Base-by-base conservation (phyloP, 2,797 vertebrate genomes). In the Xyrichtys novacula region DNA sequence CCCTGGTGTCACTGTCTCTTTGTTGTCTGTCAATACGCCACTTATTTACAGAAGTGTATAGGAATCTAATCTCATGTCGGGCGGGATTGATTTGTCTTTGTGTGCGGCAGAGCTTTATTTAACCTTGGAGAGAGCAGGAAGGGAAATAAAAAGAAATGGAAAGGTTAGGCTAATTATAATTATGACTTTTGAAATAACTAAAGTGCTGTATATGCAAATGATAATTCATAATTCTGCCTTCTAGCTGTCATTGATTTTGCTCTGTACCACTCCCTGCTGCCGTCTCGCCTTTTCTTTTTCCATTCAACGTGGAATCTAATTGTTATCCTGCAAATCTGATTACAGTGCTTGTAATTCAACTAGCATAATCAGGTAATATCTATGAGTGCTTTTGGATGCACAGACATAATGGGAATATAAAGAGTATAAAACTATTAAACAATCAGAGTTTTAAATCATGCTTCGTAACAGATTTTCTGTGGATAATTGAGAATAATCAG, bases 21-120 rank as follows among this genome's bases (percentile, higher is more conserved):
- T 36, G 52, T 50, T 59, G 43, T 60, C 46, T 15, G 14, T 76
- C 74, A 60, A 74, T 84, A 70, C 16, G 0, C 20, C 64, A 38
- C 63, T 84, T 84, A 70, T 80, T 84, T 57, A 78, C 74, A 55
- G 70, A 1, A 17, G 29, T 7, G 20, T 61, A 48, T 78, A 14
- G 23, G 60, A 70, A 75, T 74, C 63, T 77, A 80, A 88, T 83
- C 77, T 71, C 59, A 40, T 22, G 79, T 71, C 36, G 38, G 40
- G n/a, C 0, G 17, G 14, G 29, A 91, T 91, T 61, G 90, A 90
- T 90, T 48, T 0, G 12, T 31, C 53, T 80, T 55, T 71, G 55
- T 59, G 36, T 56, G 67, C 48, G 28, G 43, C 1, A 14, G 4
- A 42, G 36, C 59, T 70, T 78, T 6, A 44, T 79, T 67, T 75